Percentiles rank a stretch among this genome's conserved stretches.
Evolutionary conservation across 2,888 invertebrate species (phyloP).

Genomic region (Spisula subtruncata): DNA sequence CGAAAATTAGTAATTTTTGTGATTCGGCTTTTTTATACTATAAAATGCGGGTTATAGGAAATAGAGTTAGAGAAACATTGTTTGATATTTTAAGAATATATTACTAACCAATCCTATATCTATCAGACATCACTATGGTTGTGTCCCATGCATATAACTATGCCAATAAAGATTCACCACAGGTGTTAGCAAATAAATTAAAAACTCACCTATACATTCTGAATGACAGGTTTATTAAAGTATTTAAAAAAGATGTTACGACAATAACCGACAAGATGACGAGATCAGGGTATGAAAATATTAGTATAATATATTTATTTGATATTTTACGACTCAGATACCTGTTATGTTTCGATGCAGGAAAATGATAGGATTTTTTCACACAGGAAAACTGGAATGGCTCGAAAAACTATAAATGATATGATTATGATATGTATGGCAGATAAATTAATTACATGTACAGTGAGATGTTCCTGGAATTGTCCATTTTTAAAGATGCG

Average conservation of each 20-base stretch:
- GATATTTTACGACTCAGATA: background rate
- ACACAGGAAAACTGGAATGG: background rate
- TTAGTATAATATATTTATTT: constrained; percentile 18
- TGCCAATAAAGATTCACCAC: background rate
- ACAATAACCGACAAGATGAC: background rate
- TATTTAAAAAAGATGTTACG: background rate
- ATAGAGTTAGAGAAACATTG: too few relatives aligned
- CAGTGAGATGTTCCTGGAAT: background rate
- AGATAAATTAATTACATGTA: background rate
- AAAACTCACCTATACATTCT: background rate
- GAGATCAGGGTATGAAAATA: background rate
- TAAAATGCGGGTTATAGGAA: too few relatives aligned
- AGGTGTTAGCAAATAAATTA: background rate
- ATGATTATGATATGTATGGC: background rate
- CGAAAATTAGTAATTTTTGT: too few relatives aligned
- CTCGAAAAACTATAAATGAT: background rate
- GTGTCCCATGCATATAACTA: background rate
- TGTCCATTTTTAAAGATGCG: background rate
- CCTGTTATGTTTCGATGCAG: background rate
- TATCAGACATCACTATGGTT: background rate
- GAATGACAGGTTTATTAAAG: background rate
- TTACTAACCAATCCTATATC: too few relatives aligned
- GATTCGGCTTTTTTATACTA: too few relatives aligned
- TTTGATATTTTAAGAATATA: too few relatives aligned
- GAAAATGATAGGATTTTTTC: background rate